Evolutionary conservation across 2,113 vertebrate species (phyloP), one percentile per base, ranked within the genome.

Genomic region (Prunella himalayana): DNA sequence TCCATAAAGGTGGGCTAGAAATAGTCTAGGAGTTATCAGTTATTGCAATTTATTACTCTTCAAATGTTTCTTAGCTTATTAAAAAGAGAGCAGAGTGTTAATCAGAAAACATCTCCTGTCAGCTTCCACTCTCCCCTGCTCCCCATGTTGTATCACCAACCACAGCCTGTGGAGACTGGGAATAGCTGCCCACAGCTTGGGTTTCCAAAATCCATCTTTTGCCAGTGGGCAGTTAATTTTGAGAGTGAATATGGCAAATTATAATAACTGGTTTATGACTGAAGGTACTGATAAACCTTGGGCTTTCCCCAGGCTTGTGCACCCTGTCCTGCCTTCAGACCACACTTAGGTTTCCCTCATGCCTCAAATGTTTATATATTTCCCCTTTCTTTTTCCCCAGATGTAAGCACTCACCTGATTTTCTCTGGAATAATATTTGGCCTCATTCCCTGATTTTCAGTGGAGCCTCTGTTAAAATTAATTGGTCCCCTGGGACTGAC

Each of bases 391-490:
- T 90, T 83, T 82, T 59, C 59, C 54, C 42, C 64, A 92, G 42
- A 39, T 54, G 59, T 20, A 90, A 86, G 45, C 13, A 2, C 42
- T 82, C n/a, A n/a, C 76, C 85, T 77, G 54, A 59, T 90, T 92
- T 93, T 87, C 72, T 70, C 41, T 66, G 72, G 35, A 80, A 53
- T 82, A 94, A 56, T 71, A 91, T 88, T 92, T 90, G 83, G 71
- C 79, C 82, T 88, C 13, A 0, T 80, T 95, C 76, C 44, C 71
- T 75, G 64, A 61, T 94, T 95, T 95, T 92, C 71, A 81, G 33
- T 20, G 49, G 31, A 94, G 5, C 22, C 18, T 86, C 56, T 54
- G 68, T 90, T 88, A 88, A 88, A 96, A 79, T 65, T 95, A 97
- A 96, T 93, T 95, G 80, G 61, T 95, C 93, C 28, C 73, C 44